Percentiles rank a stretch among this genome's conserved stretches.
These are phyloP conservation scores for Cryptoleucopteryx plumbea DNA, from an alignment of 2,113 vertebrate species.

Conservation along the genomic window DNA sequence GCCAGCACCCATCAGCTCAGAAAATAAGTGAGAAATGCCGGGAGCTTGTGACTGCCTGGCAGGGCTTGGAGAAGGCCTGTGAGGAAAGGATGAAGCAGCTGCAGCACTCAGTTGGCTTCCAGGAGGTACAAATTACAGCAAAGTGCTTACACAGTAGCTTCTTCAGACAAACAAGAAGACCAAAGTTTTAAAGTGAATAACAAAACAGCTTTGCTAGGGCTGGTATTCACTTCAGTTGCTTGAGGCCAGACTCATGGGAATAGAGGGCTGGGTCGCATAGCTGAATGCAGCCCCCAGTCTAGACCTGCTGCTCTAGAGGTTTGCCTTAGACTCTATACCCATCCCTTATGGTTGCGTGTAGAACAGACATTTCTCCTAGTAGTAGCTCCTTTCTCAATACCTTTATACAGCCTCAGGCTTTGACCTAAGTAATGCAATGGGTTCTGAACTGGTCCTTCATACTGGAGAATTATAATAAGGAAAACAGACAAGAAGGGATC, in stretches of 20 bases:
- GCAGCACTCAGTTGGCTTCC: constrained; percentile 74
- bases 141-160: background rate
- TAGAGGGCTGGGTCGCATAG: background rate
- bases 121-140: constrained; percentile 74
- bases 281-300: background rate
- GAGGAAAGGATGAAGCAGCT: constrained; percentile 71
- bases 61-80: constrained; percentile 77
- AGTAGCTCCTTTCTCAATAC: background rate
- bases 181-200: background rate
- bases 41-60: constrained; percentile 76
- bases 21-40: constrained; percentile 72
- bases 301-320: background rate
- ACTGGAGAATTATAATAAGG: background rate
- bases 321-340: background rate
- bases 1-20: constrained; percentile 64
- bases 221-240: background rate
- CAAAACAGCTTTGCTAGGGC: background rate
- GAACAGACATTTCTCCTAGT: background rate
- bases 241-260: background rate
- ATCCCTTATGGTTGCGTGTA: background rate
- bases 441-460: background rate
- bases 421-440: background rate
- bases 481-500: background rate
- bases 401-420: background rate
- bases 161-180: background rate